Evolutionary conservation across 2,888 invertebrate genomes (phyloP).

Genomic region (Protodeltote pygarga): DNA sequence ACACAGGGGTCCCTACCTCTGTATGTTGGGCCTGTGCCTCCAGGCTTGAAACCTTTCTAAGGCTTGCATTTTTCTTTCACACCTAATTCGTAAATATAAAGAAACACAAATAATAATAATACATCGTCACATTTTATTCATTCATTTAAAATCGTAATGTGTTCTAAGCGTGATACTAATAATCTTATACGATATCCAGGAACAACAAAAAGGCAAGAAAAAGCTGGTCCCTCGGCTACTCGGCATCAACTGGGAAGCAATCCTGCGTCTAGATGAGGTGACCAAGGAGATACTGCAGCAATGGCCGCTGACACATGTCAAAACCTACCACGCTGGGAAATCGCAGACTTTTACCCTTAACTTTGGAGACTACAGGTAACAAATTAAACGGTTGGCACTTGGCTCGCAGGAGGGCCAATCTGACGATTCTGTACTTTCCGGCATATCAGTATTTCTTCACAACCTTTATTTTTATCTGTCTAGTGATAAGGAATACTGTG

Average conservation of each 20-base stretch:
- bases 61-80: too few species aligned
- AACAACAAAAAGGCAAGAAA: slow-evolving; percentile 99
- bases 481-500: slow-evolving; percentile 98
- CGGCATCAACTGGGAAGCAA: slow-evolving; percentile 98
- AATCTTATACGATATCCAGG: slow-evolving; percentile 74
- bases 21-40: too few species aligned
- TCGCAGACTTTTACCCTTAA: slow-evolving; percentile 99
- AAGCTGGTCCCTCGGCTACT: slow-evolving; percentile 98
- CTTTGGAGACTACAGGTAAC: slow-evolving; percentile 98
- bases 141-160: too few species aligned
- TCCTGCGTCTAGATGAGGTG: slow-evolving; percentile 97
- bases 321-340: slow-evolving; percentile 97
- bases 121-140: too few species aligned
- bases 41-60: too few species aligned
- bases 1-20: too few species aligned
- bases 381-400: too few species aligned
- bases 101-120: too few species aligned
- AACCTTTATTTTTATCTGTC: slow-evolving; percentile 7
- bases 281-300: slow-evolving; percentile 98
- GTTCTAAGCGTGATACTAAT: not conserved
- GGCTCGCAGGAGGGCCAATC: too few species aligned
- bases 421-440: not conserved
- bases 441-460: not conserved
- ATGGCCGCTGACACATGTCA: slow-evolving; percentile 98
- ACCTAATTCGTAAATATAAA: too few species aligned